Conservation (phyloP, 2,888 invertebrate genomes). For the Dicranocentrus wangi region DNA sequence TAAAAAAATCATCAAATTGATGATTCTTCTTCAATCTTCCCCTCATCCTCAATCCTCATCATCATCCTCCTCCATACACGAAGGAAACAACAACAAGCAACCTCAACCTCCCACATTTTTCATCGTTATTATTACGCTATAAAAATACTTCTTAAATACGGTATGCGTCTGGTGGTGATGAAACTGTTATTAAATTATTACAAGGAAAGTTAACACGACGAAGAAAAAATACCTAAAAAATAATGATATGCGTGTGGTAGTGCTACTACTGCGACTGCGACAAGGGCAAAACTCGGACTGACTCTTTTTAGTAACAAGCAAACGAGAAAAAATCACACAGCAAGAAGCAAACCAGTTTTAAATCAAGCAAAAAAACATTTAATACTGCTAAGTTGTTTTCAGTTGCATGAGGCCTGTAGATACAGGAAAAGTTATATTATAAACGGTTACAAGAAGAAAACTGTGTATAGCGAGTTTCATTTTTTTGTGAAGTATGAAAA, state of each 20-base stretch:
- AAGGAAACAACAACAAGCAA: too few species aligned
- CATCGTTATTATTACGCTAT: too few species aligned
- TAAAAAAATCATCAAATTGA: not conserved
- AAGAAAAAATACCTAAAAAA: too few species aligned
- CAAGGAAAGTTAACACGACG: too few species aligned
- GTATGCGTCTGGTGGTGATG: too few species aligned
- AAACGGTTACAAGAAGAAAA: not conserved
- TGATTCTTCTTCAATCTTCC: too few species aligned
- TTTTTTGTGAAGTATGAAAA: constrained; percentile 3
- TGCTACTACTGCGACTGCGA: constrained; percentile 31
- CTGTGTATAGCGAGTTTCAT: not conserved
- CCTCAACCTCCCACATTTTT: too few species aligned
- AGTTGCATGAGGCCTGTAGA: constrained; percentile 56
- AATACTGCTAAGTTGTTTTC: constrained; percentile 36
- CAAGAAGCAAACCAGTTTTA: constrained; percentile 21
- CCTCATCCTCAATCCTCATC: too few species aligned
- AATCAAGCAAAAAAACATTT: constrained; percentile 4
- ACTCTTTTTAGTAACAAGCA: constrained; percentile 50
- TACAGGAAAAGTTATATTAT: constrained; percentile 20
- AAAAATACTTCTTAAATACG: too few species aligned
- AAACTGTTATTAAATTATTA: too few species aligned
- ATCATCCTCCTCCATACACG: too few species aligned
- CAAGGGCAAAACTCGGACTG: constrained; percentile 67
- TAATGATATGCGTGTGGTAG: too few species aligned
- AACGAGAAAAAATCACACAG: constrained; percentile 19